Percentiles rank a stretch among this genome's conserved stretches.
phyloP scores from a whole-genome alignment of 2,113 vertebrate genomes.

The Dinomys branickii region DNA sequence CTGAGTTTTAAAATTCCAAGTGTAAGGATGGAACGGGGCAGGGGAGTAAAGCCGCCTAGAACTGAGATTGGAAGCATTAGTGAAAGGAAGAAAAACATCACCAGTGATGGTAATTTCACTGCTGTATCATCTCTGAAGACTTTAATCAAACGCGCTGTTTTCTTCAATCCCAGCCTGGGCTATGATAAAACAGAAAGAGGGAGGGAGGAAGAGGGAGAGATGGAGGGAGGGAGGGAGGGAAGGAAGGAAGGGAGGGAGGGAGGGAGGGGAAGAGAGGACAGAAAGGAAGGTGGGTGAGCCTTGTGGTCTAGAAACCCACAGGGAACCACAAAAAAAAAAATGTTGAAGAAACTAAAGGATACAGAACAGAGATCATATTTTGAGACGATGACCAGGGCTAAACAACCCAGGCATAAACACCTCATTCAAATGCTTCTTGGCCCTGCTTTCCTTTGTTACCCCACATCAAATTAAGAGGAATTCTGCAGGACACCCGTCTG shows the following conservation, averaged over 20 bases:
- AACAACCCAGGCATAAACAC: not conserved
- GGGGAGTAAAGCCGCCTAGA: not conserved
- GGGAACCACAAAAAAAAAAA: not conserved
- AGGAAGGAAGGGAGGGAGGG: no score
- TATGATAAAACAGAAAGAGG: no score
- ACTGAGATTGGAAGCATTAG: not conserved
- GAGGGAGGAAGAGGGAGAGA: no score
- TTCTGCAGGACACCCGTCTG: not conserved
- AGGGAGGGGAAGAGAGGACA: not conserved
- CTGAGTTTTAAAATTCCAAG: not conserved
- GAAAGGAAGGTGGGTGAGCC: not conserved
- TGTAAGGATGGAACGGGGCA: no score
- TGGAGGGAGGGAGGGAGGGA: not conserved
- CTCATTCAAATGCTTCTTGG: not conserved
- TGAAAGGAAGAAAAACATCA: not conserved
- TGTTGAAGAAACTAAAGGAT: not conserved
- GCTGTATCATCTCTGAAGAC: no score
- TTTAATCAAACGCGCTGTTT: no score
- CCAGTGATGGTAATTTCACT: no score
- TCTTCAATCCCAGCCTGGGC: no score
- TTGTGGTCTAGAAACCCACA: not conserved
- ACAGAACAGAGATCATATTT: not conserved
- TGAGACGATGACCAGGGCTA: not conserved
- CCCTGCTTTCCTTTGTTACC: no score
- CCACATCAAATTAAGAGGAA: not conserved